Evolutionary conservation across 2,888 invertebrate genomes (phyloP).

Genomic region (Sthenelais limicola): DNA sequence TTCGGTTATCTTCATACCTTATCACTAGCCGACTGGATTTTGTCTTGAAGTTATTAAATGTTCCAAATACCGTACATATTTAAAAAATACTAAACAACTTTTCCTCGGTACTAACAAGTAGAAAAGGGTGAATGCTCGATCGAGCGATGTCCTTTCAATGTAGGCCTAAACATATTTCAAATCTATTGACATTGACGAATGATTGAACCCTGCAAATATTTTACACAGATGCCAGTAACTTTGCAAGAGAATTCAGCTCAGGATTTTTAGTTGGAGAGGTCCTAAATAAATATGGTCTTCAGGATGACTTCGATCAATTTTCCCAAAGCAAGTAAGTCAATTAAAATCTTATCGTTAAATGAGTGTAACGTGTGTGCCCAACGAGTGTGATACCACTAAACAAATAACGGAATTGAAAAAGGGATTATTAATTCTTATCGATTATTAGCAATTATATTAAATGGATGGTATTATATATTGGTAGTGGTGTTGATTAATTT

Average conservation of each 20-base stretch:
- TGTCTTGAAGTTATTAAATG: background rate
- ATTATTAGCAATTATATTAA: background rate
- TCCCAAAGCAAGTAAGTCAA: slow-evolving; percentile 69
- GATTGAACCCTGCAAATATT: background rate
- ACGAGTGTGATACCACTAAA: background rate
- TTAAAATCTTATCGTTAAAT: background rate
- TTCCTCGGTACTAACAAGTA: too few relatives aligned
- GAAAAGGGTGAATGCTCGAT: too few relatives aligned
- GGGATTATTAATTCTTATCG: background rate
- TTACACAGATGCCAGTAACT: slow-evolving; percentile 62
- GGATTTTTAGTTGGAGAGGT: slow-evolving; percentile 72
- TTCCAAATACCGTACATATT: background rate
- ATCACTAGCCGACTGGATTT: background rate
- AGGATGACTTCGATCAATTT: slow-evolving; percentile 72
- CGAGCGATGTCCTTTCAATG: too few relatives aligned
- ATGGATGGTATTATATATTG: too few relatives aligned
- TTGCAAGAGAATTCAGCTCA: slow-evolving; percentile 69
- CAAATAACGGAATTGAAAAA: background rate
- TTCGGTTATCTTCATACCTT: too few relatives aligned
- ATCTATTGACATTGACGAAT: background rate
- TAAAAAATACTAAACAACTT: too few relatives aligned
- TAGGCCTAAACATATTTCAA: too few relatives aligned
- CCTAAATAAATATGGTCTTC: slow-evolving; percentile 68
- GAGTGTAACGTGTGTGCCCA: background rate
- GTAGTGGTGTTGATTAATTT: too few relatives aligned